A percentile compares a stretch with the other conserved stretches of the same genome.
phyloP scores from a whole-genome alignment of 2,888 invertebrate genomes.

The Polyommatus iphigenia region DNA sequence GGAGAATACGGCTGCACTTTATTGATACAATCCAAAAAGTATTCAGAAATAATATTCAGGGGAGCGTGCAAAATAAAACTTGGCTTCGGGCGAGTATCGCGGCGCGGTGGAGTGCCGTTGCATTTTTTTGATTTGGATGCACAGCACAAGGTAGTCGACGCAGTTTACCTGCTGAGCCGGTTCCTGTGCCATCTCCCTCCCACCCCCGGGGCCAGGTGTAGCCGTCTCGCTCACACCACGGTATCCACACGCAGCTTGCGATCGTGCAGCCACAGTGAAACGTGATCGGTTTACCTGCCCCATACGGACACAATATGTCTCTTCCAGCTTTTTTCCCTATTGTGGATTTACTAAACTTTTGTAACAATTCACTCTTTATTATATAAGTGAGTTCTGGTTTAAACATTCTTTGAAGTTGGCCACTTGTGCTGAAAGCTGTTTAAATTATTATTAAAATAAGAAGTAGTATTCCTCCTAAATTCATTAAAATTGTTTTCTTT shows the following conservation, averaged over 20 bases:
- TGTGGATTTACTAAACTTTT: constrained; percentile 18
- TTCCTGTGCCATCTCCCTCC: constrained; percentile 39
- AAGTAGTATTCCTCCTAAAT: background rate
- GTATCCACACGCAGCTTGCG: constrained; percentile 24
- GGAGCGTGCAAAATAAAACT: constrained; percentile 24
- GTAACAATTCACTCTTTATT: background rate
- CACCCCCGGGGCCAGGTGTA: constrained; percentile 13
- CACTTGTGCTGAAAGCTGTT: background rate
- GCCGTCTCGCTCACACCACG: background rate
- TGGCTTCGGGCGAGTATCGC: constrained; percentile 1
- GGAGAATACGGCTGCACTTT: background rate
- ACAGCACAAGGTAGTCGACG: constrained; percentile 38
- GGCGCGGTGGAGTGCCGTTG: constrained; percentile 36
- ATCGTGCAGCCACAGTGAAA: constrained; percentile 35
- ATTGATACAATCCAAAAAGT: constrained; percentile 19
- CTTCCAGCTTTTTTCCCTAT: constrained; percentile 27
- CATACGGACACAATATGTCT: constrained; percentile 32
- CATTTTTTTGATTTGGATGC: constrained; percentile 44
- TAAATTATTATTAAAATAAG: background rate
- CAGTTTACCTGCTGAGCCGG: constrained; percentile 48
- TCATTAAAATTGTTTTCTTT: too few species aligned
- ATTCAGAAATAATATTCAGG: constrained; percentile 27
- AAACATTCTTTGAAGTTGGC: background rate
- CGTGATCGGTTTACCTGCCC: constrained; percentile 48
- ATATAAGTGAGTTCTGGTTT: background rate